Base-by-base conservation (phyloP, 2,888 invertebrate species). In the Acrobasis repandana region DNA sequence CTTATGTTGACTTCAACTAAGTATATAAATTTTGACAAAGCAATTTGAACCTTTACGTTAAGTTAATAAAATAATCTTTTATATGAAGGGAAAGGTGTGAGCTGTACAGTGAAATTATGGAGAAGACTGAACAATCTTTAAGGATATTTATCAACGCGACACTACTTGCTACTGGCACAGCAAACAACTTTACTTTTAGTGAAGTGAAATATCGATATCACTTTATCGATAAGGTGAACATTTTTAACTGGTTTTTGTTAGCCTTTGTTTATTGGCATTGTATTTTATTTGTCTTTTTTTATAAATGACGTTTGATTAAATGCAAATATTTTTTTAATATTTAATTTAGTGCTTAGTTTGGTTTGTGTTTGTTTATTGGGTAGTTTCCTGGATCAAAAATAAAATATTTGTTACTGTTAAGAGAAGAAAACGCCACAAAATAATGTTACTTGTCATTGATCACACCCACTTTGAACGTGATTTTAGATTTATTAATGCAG, bases 91-190 rank as follows among this genome's bases (percentile, higher is more conserved):
- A 50, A 64, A 79, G 76, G 85, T 86, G 86, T 84, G 80, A 85
- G 81, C 76, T 80, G 81, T 76, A 67, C 70, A 82, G 84, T 85
- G 85, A 88, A 85, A 91, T 90, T 91, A 91, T 91, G 89, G 86
- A 77, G 80, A 74, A 82, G 84, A 80, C 83, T 80, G 85, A 83
- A 87, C 90, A 88, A 92, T 91, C 90, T 91, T 84, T 87, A 83
- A 86, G 89, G 90, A 85, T 89, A 92, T 92, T 91, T 91, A 91
- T 92, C 92, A 92, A 88, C 73, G 82, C 83, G 91, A 92, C 90
- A 88, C 86, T 86, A 85, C 86, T 86, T 82, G 91, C 92, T 92
- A 92, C 92, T 86, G 91, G 88, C 86, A 85, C 87, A 89, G 88
- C 83, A 85, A 88, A 88, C 87, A 87, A 87, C 86, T 85, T 84